Conservation (phyloP, 2,888 invertebrate genomes). For the Thereva nobilitata region DNA sequence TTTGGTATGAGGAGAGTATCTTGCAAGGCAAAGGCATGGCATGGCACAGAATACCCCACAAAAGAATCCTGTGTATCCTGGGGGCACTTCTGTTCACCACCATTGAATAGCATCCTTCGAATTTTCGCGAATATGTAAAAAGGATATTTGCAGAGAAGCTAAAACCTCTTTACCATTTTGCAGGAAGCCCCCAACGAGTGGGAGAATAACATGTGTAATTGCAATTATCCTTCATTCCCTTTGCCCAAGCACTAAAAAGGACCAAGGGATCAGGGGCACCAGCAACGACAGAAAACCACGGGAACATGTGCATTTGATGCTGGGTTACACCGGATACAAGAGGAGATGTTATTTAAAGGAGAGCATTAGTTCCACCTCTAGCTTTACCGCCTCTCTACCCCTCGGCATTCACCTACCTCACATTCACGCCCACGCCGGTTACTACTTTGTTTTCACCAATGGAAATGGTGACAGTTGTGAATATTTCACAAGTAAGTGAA, state of each 20-base stretch:
- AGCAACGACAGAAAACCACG: not conserved
- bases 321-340: not conserved
- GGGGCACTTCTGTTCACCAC: not conserved
- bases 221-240: slow-evolving; percentile 20
- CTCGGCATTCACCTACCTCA: too few relatives aligned
- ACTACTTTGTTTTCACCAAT: not conserved
- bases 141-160: slow-evolving; percentile 10
- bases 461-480: slow-evolving; percentile 24
- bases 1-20: too few relatives aligned
- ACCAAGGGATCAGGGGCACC: slow-evolving; percentile 17
- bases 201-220: slow-evolving; percentile 28
- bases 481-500: slow-evolving; percentile 26
- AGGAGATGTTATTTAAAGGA: too few relatives aligned
- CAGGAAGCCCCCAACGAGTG: slow-evolving; percentile 21
- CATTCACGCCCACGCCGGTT: too few relatives aligned
- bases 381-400: too few relatives aligned
- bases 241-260: slow-evolving; percentile 3
- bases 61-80: not conserved
- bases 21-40: slow-evolving; percentile 4
- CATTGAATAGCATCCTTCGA: slow-evolving; percentile 7
- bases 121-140: slow-evolving; percentile 2
- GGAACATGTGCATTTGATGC: slow-evolving; percentile 31
- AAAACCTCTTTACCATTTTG: slow-evolving; percentile 17
- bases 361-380: too few relatives aligned
- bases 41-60: not conserved